These are phyloP conservation scores for Zoanthus gigantus DNA, from an alignment of 92 coral and sea anemone genomes.

Conservation along the genomic window DNA sequence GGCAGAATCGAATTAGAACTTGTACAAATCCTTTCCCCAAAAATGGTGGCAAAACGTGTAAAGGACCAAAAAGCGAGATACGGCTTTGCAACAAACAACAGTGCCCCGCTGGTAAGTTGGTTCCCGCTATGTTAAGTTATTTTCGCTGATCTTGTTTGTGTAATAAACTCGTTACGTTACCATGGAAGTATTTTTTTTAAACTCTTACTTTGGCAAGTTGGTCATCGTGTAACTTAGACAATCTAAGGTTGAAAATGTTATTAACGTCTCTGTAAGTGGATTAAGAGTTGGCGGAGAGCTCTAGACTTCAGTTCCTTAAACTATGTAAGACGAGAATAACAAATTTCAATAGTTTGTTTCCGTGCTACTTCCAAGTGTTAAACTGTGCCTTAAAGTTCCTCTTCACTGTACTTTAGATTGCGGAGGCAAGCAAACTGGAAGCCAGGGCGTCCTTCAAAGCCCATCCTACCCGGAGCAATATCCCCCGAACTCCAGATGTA, in stretches of 20 bases:
- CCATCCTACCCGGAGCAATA: conserved; percentile 20
- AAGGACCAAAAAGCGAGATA: neutral
- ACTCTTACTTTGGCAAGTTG: too few relatives aligned
- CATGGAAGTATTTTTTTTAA: too few relatives aligned
- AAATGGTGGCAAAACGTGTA: conserved; percentile 24
- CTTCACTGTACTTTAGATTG: neutral
- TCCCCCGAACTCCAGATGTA: conserved; percentile 10
- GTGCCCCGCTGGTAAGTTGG: conserved; percentile 25
- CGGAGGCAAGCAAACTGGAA: conserved; percentile 28
- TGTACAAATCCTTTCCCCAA: conserved; percentile 22
- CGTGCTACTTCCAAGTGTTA: neutral
- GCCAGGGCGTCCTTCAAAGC: conserved; percentile 6
- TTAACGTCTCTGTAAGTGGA: too few relatives aligned
- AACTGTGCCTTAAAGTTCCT: neutral
- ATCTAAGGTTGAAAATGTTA: too few relatives aligned
- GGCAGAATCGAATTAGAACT: conserved; percentile 22
- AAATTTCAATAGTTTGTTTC: too few relatives aligned
- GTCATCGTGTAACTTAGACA: too few relatives aligned
- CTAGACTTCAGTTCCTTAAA: too few relatives aligned
- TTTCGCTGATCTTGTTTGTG: neutral
- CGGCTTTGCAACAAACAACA: conserved; percentile 23
- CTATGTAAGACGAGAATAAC: too few relatives aligned
- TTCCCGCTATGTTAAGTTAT: neutral
- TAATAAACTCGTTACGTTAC: too few relatives aligned
- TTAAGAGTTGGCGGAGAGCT: too few relatives aligned